Evolutionary conservation across 2,888 invertebrate species (phyloP), one percentile per base, ranked within the genome.

Genomic region (Lasioglossum morio): DNA sequence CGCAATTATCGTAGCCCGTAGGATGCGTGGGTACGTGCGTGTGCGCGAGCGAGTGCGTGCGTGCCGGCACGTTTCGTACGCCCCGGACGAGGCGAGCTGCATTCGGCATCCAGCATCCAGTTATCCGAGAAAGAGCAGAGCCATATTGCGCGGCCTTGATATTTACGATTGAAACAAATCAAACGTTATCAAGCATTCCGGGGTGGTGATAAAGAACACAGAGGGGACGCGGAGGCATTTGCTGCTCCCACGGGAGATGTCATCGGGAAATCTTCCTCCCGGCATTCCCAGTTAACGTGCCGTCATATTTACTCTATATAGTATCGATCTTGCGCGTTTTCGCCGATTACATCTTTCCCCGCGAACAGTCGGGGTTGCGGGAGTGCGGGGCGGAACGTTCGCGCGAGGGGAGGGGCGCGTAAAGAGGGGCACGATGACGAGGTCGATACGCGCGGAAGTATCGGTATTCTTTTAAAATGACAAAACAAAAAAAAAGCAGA

Each of bases 101-200:
- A 72, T 43, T 19, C 69, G 72, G 53, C n/a, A 30, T 30, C 30
- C 63, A 30, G 63, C 30, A 63, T 63, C 30, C 63, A 19, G 27
- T 66, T 63, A 37, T 30, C 37, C 37, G 77, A 81, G 66, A 60
- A 81, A 34, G 63, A n/a, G 69, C 40, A n/a, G 57, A 66, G 73
- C 78, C 87, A 91, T 91, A 91, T 91, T 90, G 88, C 90, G 82
- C 79, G 83, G 72, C 83, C 86, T 86, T 90, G 87, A 90, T 91
- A 95, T 95, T 95, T 95, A 95, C 93, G 95, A 95, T 94, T 94
- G 94, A 94, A 94, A 95, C 95, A 95, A 95, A 95, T 95, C 95
- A 95, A 95, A 95, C 91, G 93, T 95, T 95, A 95, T 95, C 95
- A 95, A 94, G 94, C 94, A 95, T 95, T 95, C 95, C 94, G 90